These are phyloP conservation scores for Molanna angustata DNA, from an alignment of 2,888 invertebrate genomes.

Conservation along the genomic window DNA sequence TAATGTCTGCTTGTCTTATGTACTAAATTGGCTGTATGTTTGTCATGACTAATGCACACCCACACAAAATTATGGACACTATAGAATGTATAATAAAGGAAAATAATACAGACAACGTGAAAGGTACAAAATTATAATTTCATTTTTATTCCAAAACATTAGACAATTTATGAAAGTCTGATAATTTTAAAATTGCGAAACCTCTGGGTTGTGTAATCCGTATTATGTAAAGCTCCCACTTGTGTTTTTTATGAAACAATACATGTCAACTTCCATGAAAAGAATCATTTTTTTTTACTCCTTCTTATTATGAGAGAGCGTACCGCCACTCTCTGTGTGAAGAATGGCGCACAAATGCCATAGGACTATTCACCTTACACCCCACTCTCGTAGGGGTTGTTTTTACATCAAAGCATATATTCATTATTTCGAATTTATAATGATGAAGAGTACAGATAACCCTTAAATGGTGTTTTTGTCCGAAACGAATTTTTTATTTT, in stretches of 20 bases:
- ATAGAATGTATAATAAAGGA: too few species aligned
- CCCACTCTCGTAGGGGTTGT: conserved; percentile 9
- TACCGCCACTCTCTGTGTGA: conserved; percentile 13
- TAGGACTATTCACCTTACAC: conserved; percentile 18
- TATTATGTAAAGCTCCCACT: conserved; percentile 30
- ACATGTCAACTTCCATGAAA: conserved; percentile 32
- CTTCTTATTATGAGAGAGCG: conserved; percentile 29
- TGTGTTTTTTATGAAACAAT: conserved; percentile 30
- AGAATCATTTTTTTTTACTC: conserved; percentile 31
- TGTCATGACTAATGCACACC: too few species aligned
- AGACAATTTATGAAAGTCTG: too few species aligned
- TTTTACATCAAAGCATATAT: conserved; percentile 14
- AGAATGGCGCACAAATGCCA: conserved; percentile 17
- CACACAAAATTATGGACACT: too few species aligned
- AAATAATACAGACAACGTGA: too few species aligned
- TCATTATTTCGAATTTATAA: conserved; percentile 31
- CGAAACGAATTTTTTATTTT: too few species aligned
- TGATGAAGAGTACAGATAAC: conserved; percentile 29
- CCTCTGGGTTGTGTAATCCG: conserved; percentile 18
- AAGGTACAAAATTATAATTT: too few species aligned
- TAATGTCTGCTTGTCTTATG: too few species aligned
- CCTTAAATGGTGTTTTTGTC: too few species aligned
- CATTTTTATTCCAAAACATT: too few species aligned
- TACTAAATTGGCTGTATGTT: too few species aligned
- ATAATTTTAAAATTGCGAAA: too few species aligned